Percentiles rank a stretch among this genome's conserved stretches.
These are phyloP conservation scores for Phyllostomus discolor DNA, from an alignment of 2,113 vertebrate genomes.

Conservation along the genomic window DNA sequence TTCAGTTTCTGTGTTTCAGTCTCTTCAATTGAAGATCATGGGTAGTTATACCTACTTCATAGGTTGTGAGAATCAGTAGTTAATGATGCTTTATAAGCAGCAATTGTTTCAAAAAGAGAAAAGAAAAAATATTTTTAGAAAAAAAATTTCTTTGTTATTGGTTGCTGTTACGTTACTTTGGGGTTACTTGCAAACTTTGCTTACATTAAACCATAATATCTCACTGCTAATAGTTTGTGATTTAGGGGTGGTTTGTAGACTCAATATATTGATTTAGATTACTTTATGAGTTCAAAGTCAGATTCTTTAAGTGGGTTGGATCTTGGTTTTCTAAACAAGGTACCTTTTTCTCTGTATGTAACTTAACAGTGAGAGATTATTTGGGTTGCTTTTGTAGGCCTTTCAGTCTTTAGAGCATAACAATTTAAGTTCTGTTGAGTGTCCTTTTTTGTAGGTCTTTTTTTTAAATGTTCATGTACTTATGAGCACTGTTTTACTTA, in stretches of 20 bases:
- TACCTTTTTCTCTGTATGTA: not conserved
- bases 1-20: not conserved
- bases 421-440: not conserved
- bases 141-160: not conserved
- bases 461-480: not conserved
- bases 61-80: not conserved
- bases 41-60: not conserved
- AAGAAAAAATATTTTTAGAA: not conserved
- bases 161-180: not conserved
- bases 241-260: not conserved
- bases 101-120: not conserved
- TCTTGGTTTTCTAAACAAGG: conserved; percentile 37
- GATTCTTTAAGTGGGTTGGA: conserved; percentile 2
- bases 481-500: not conserved
- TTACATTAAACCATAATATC: not conserved
- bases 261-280: not conserved
- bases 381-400: not conserved
- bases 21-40: not conserved
- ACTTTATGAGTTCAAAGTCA: conserved; percentile 1
- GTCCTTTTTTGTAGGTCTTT: not conserved
- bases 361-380: not conserved
- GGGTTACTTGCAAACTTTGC: not conserved
- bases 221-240: not conserved
- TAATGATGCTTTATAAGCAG: not conserved
- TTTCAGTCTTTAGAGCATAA: not conserved